phyloP scores from a whole-genome alignment of 2,888 invertebrate genomes.

The Archips crataeganus region DNA sequence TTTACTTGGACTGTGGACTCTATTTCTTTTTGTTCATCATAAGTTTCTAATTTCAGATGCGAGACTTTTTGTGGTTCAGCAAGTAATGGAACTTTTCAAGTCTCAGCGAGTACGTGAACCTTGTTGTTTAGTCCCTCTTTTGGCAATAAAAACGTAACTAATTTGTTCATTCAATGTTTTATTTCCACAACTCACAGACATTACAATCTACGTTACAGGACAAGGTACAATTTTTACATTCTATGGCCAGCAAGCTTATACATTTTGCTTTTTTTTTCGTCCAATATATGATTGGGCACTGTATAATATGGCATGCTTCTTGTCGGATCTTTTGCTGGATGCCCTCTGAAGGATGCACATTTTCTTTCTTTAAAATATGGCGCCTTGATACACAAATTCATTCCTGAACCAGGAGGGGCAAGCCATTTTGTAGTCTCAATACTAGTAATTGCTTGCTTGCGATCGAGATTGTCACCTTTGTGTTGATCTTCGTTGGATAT shows the following conservation, averaged over 20 bases:
- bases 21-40: neutral
- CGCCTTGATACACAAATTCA: conserved; percentile 45
- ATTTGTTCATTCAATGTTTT: conserved; percentile 14
- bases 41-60: conserved; percentile 53
- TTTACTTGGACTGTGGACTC: neutral
- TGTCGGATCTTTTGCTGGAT: conserved; percentile 43
- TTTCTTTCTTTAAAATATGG: conserved; percentile 46
- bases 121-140: neutral
- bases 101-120: conserved; percentile 13
- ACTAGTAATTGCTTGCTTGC: conserved; percentile 62
- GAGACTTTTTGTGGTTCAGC: conserved; percentile 50
- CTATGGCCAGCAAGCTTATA: conserved; percentile 75
- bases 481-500: conserved; percentile 55
- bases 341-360: neutral
- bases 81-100: conserved; percentile 36
- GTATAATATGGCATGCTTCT: conserved; percentile 46
- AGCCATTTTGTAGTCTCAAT: conserved; percentile 59
- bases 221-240: conserved; percentile 44
- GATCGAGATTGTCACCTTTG: conserved; percentile 58
- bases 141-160: conserved; percentile 7
- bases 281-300: conserved; percentile 56
- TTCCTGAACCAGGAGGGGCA: conserved; percentile 47
- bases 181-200: conserved; percentile 8
- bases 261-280: conserved; percentile 74
- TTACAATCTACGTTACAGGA: conserved; percentile 10